Conservation (phyloP, 2,888 invertebrate species). For the Melangyna quadrimaculata region DNA sequence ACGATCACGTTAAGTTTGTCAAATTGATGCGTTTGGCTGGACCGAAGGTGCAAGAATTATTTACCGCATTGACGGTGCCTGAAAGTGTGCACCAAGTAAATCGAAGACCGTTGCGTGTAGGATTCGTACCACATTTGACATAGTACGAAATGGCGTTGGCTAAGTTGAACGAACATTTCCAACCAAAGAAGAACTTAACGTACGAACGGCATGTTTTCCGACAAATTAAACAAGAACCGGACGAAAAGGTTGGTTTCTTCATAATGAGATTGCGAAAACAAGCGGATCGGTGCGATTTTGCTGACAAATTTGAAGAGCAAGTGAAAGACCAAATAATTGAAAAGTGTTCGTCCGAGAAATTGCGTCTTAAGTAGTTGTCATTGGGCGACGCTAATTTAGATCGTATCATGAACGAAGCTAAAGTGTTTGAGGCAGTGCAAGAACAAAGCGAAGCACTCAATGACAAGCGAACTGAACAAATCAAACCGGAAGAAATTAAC, state of each 20-base stretch:
- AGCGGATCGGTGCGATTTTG: conserved; percentile 14
- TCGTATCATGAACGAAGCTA: not conserved
- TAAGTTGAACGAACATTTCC: not conserved
- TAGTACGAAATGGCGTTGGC: not conserved
- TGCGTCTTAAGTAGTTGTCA: not conserved
- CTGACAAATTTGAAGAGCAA: not conserved
- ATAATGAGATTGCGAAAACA: conserved; percentile 13
- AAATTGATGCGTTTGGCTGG: conserved; percentile 1
- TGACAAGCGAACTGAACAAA: not conserved
- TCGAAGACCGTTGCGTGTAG: not conserved
- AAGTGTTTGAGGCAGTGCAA: not conserved
- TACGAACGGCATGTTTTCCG: conserved; percentile 24
- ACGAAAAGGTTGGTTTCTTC: conserved; percentile 12
- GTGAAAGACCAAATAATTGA: not conserved
- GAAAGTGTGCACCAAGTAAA: not conserved
- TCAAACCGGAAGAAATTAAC: not conserved
- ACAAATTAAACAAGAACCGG: not conserved
- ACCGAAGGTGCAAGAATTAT: not conserved
- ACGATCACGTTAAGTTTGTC: not conserved
- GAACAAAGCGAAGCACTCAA: not conserved
- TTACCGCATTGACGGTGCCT: not conserved
- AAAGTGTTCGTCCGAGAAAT: too few relatives aligned
- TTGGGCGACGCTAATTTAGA: not conserved
- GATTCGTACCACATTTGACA: not conserved
- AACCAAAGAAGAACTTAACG: conserved; percentile 12